These are phyloP conservation scores for Teinopalpus imperialis DNA, from an alignment of 2,888 invertebrate genomes.

Conservation along the genomic window DNA sequence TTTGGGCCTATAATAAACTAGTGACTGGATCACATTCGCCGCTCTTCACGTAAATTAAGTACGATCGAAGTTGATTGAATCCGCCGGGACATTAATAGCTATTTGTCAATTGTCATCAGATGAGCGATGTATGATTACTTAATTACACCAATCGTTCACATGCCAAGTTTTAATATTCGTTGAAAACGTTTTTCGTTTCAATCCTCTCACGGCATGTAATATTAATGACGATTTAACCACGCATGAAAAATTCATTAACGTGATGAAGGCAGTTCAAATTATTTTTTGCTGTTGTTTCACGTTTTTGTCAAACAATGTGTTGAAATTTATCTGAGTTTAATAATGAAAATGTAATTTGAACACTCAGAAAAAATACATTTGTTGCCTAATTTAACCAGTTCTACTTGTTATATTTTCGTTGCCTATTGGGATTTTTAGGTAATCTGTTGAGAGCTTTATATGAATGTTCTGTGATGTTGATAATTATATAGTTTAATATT, in stretches of 20 bases:
- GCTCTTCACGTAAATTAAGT: constrained; percentile 40
- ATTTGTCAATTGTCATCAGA: constrained; percentile 66
- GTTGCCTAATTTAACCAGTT: no score
- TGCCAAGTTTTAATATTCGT: constrained; percentile 10
- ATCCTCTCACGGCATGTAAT: constrained; percentile 10
- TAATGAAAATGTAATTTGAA: constrained; percentile 22
- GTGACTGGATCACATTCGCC: constrained; percentile 49
- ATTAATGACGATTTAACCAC: constrained; percentile 25
- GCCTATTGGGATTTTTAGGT: no score
- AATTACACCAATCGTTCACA: constrained; percentile 43
- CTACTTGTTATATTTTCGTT: no score
- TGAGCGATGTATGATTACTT: constrained; percentile 64
- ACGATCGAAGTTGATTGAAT: constrained; percentile 52
- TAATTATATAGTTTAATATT: no score
- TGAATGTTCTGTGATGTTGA: no score
- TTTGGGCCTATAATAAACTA: constrained; percentile 61
- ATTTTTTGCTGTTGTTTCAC: constrained; percentile 6
- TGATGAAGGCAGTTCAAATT: constrained; percentile 9
- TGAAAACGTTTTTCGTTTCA: constrained; percentile 5
- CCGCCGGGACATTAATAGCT: constrained; percentile 60
- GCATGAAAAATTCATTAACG: constrained; percentile 14
- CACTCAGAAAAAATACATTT: no score
- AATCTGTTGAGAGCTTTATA: no score
- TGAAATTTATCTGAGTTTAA: constrained; percentile 22
- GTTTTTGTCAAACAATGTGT: background rate